Conservation (phyloP, 2,888 invertebrate genomes). For the Leptarthrus brevirostris region DNA sequence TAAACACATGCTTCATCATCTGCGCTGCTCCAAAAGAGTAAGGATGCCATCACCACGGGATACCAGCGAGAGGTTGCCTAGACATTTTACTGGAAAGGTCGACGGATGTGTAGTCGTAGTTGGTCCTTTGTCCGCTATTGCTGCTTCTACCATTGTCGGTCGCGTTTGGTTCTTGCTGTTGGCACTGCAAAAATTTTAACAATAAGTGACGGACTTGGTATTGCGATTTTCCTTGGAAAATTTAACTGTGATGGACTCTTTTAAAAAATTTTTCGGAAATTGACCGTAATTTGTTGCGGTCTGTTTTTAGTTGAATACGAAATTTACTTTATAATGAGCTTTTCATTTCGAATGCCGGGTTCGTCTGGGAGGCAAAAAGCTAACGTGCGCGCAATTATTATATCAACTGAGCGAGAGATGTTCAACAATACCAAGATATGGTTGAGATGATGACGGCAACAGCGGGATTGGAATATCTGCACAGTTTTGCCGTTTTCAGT, state of each 20-base stretch:
- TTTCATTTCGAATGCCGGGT: slow-evolving; percentile 38
- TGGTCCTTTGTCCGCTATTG: slow-evolving; percentile 31
- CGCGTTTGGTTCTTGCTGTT: not conserved
- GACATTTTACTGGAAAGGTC: slow-evolving; percentile 30
- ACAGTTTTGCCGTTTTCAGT: slow-evolving; percentile 41
- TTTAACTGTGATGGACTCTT: too few species aligned
- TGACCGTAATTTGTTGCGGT: too few species aligned
- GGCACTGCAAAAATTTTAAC: not conserved
- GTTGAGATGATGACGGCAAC: slow-evolving; percentile 44
- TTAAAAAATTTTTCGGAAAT: too few species aligned
- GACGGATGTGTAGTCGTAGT: slow-evolving; percentile 23
- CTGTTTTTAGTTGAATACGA: too few species aligned
- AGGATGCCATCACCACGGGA: slow-evolving; percentile 40
- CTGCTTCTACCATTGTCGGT: not conserved
- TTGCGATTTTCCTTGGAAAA: too few species aligned
- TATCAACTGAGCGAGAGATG: slow-evolving; percentile 44
- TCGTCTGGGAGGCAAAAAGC: slow-evolving; percentile 34
- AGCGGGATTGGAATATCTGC: slow-evolving; percentile 38
- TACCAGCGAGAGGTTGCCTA: slow-evolving; percentile 1
- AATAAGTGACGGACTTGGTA: too few species aligned
- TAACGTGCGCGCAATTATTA: slow-evolving; percentile 39
- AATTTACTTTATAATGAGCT: slow-evolving; percentile 40
- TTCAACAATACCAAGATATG: slow-evolving; percentile 32
- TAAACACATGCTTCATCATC: not conserved
- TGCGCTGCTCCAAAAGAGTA: not conserved